Conservation (phyloP, 2,888 invertebrate genomes). For the Toxonevra muliebris region DNA sequence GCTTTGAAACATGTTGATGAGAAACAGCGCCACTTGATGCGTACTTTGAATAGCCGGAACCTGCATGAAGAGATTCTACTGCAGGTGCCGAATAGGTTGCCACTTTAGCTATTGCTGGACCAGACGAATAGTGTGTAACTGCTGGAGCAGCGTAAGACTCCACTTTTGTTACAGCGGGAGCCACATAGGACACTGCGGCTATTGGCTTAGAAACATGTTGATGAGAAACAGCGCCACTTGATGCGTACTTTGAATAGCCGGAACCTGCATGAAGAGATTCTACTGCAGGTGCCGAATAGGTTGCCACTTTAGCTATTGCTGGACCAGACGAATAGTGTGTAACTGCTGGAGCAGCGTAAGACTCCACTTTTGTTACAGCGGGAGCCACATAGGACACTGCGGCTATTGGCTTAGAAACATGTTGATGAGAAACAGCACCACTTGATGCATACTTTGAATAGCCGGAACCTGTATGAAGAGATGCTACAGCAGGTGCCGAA, state of each 20-base stretch:
- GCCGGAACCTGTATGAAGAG: constrained; percentile 29
- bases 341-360: constrained; percentile 27
- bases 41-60: constrained; percentile 28
- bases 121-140: neutral
- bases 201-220: constrained; percentile 43
- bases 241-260: neutral
- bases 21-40: constrained; percentile 34
- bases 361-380: constrained; percentile 1
- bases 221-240: constrained; percentile 33
- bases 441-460: constrained; percentile 27
- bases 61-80: constrained; percentile 12
- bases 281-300: constrained; percentile 38
- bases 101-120: neutral
- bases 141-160: constrained; percentile 44
- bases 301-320: constrained; percentile 37
- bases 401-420: constrained; percentile 38
- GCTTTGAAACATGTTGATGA: constrained; percentile 52
- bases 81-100: constrained; percentile 17
- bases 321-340: constrained; percentile 35
- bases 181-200: constrained; percentile 30
- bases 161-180: constrained; percentile 42
- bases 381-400: constrained; percentile 26
- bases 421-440: constrained; percentile 49
- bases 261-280: constrained; percentile 26
- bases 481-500: constrained; percentile 33